Evolutionary conservation across 2,113 vertebrate species (phyloP).

Genomic region (Speoplatyrhinus poulsoni): DNA sequence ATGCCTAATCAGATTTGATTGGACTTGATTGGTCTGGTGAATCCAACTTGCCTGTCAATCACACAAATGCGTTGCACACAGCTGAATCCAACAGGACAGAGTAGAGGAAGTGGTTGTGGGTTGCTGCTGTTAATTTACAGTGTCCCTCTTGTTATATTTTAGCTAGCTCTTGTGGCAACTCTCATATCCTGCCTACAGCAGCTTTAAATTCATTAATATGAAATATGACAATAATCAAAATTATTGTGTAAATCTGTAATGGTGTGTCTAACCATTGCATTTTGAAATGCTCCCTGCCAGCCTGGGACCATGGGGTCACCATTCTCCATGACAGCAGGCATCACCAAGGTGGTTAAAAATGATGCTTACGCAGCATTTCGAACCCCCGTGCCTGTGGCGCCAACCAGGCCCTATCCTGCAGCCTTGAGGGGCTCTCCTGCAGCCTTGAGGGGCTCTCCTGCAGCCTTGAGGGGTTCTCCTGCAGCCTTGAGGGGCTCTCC

Average conservation of each 20-base stretch:
- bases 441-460: conserved; percentile 57
- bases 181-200: too few species aligned
- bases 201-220: not conserved
- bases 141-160: too few species aligned
- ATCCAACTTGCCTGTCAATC: too few species aligned
- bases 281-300: conserved; percentile 56
- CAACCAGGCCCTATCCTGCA: conserved; percentile 59
- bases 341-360: conserved; percentile 98
- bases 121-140: too few species aligned
- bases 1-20: too few species aligned
- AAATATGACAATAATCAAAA: not conserved
- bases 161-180: too few species aligned
- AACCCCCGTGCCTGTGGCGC: conserved; percentile 67
- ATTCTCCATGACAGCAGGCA: conserved; percentile 84
- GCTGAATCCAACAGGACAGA: too few species aligned
- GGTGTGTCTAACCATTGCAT: not conserved
- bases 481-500: not conserved
- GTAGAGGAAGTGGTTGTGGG: too few species aligned
- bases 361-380: conserved; percentile 88
- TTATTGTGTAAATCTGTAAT: not conserved
- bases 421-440: conserved; percentile 61
- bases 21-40: too few species aligned
- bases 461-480: conserved; percentile 47
- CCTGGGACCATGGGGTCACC: conserved; percentile 74
- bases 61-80: too few species aligned